Base-by-base conservation (phyloP, 2,888 invertebrate genomes). In the Cantharis nigra region DNA sequence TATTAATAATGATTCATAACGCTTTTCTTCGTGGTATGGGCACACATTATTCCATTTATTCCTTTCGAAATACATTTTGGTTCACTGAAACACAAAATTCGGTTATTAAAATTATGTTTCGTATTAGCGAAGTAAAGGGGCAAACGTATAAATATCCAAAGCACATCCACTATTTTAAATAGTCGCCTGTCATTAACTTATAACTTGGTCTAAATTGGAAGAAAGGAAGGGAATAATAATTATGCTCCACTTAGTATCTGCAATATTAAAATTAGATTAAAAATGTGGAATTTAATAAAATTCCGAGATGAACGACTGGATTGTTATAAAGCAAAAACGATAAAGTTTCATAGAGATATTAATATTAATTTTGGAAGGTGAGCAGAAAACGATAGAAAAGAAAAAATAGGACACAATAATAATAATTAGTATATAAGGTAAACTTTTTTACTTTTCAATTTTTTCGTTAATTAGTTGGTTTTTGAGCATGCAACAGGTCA, bases 1-100 rank as follows among this genome's bases (percentile, higher is more conserved):
- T 72, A 78, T 49, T 72, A 72, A 71, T 69, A 70, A 75, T 72
- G 75, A 18, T 49, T 49, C 49, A 49, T 49, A 49, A 49, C 49
- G 65, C 26, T 67, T 18, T 63, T 71, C 63, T 11, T 9, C 20
- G 65, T 67, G n/a, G 65, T 64, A 18, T 20, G 20, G 20, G 64
- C 18, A 9, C 23, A 26, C 13, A n/a, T 67, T 67, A 26, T 67
- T 67, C 65, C 65, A 67, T 23, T 67, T 23, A 23, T n/a, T 67
- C 65, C 65, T 23, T 67, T 67, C 26, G 49, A 49, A 49, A 49
- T 49, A 49, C 49, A 49, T 23, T 26, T 26, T 67, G 65, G 65
- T 67, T 67, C 65, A 67, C 65, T 67, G 65, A 67, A 67, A 23
- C 18, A 18, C 65, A 67, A n/a, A 67, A 49, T 49, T 49, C 49